Base-by-base conservation (phyloP, 2,888 invertebrate species). In the Ichneumon xanthorius region DNA sequence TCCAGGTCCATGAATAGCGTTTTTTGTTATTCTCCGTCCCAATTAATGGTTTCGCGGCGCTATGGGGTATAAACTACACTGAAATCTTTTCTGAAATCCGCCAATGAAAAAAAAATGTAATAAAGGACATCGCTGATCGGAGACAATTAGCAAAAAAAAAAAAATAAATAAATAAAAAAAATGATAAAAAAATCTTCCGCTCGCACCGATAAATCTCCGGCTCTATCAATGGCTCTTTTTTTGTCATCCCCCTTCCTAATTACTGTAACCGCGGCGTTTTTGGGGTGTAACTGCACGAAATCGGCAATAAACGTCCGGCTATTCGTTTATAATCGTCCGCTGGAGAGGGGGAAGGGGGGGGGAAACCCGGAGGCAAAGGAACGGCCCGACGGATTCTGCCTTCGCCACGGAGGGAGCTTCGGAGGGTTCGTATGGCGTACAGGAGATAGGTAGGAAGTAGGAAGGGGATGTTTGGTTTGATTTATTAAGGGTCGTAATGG, bases 401-500 rank as follows among this genome's bases (percentile, higher is more conserved):
- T 76, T 76, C 14, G 50, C 63, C 63, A 68, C 77, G 78, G 45
- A 9, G 9, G 55, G 68, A 70, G 50, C 81, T 70, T 53, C 40
- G 81, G 50, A 53, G 58, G 77, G 40, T 84, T 73, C 53, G 78
- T 48, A 72, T 33, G 67, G 68, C 22, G 45, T 30, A 68, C 45
- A 50, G 67, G 63, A 40, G 80, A 77, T 48, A 48, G 65, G 58
- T 45, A 45, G 73, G 58, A 22, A 22, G 22, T 58, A 70, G 58
- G 48, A 53, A 75, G 61, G 65, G 75, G 81, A 73, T 73, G 80
- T 63, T 84, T 78, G 80, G 81, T 81, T 88, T 92, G 91, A 92
- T 92, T 92, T 92, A 92, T 92, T 92, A 90, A 90, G 87, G 89
- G 87, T 84, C 88, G 88, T 90, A 92, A 91, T 88, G 84, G 88